Conservation (phyloP, 1,140 invertebrate genomes). For the Vanessa tameamea region DNA sequence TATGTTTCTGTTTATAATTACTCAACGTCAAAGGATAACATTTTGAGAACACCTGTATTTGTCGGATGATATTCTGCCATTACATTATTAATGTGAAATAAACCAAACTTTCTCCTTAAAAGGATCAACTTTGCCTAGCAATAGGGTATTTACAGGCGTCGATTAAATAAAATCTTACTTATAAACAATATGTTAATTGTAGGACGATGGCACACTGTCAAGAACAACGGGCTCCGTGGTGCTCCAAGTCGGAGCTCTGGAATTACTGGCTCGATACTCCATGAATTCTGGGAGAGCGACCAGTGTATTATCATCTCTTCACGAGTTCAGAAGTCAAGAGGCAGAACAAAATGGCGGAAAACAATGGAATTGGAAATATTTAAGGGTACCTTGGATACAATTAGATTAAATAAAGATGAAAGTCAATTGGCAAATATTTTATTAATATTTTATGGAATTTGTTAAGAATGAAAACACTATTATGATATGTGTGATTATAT, state of each 20-base stretch:
- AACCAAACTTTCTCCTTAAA: no score
- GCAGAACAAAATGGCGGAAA: conserved; percentile 69
- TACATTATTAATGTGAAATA: no score
- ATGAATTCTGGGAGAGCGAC: conserved; percentile 72
- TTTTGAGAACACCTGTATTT: no score
- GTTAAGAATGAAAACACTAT: no score
- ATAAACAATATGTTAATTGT: neutral
- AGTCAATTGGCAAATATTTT: no score
- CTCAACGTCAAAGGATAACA: no score
- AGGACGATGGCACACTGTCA: conserved; percentile 55
- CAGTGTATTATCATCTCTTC: conserved; percentile 70
- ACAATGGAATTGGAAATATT: conserved; percentile 83
- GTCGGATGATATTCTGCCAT: no score
- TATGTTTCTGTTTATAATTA: no score
- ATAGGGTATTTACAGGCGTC: no score
- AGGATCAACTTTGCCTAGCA: no score
- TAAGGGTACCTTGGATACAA: conserved; percentile 73
- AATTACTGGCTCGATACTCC: conserved; percentile 72
- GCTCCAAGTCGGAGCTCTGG: conserved; percentile 71
- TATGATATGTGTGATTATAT: no score
- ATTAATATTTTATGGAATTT: no score
- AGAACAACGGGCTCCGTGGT: conserved; percentile 73
- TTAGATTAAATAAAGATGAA: neutral
- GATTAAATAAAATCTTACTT: neutral
- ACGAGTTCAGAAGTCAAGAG: conserved; percentile 72